A percentile compares a stretch with the other conserved stretches of the same genome.
Conservation (phyloP, 2,113 vertebrate genomes). For the Larimichthys crocea region DNA sequence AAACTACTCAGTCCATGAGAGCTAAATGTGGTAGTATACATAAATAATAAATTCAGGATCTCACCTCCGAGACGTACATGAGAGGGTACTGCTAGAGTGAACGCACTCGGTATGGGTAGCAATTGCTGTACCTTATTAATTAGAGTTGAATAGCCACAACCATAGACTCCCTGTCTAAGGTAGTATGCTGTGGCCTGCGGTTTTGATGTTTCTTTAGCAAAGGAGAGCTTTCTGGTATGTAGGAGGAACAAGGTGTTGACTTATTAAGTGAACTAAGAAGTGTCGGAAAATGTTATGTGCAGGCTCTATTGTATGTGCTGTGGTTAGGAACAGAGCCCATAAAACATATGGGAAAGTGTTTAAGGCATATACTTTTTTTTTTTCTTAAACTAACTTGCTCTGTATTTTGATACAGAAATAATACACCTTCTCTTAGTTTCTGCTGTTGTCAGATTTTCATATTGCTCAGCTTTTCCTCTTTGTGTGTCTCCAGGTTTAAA, state of each 20-base stretch:
- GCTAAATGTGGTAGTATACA: slow-evolving; percentile 45
- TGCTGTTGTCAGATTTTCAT: slow-evolving; percentile 57
- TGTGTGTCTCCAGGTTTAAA: slow-evolving; percentile 81
- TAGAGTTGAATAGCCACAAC: slow-evolving; percentile 57
- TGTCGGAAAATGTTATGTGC: slow-evolving; percentile 73
- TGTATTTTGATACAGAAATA: slow-evolving; percentile 53
- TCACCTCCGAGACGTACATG: slow-evolving; percentile 39
- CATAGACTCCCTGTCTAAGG: slow-evolving; percentile 54
- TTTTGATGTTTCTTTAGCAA: slow-evolving; percentile 71
- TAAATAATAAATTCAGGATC: slow-evolving; percentile 63
- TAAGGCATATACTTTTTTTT: slow-evolving; percentile 62
- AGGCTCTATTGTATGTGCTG: slow-evolving; percentile 58
- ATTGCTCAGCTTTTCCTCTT: slow-evolving; percentile 66
- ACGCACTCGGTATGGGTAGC: slow-evolving; percentile 38
- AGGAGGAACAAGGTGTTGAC: slow-evolving; percentile 77
- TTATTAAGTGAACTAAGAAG: slow-evolving; percentile 79
- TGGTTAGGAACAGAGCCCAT: slow-evolving; percentile 67
- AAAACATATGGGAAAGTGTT: slow-evolving; percentile 74
- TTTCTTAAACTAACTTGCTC: slow-evolving; percentile 54
- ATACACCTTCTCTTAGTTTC: slow-evolving; percentile 51
- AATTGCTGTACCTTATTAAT: slow-evolving; percentile 68
- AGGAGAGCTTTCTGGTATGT: slow-evolving; percentile 59
- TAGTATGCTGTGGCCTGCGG: slow-evolving; percentile 56
- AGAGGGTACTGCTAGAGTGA: slow-evolving; percentile 46
- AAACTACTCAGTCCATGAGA: slow-evolving; percentile 37